Evolutionary conservation across 2,797 vertebrate genomes (phyloP).

Genomic region (Myiotriccus ornatus): DNA sequence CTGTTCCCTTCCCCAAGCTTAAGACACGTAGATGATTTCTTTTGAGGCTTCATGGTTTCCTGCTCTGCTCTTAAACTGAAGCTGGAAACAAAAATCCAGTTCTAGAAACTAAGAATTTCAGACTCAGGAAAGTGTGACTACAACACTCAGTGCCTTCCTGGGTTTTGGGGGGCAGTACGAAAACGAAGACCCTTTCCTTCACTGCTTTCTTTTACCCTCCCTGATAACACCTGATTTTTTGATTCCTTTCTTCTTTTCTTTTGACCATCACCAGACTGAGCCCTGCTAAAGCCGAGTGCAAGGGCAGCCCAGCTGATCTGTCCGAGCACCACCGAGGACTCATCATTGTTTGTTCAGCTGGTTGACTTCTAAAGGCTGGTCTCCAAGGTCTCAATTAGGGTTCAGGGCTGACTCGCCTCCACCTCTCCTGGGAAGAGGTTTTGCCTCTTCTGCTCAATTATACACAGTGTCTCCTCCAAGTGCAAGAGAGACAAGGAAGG

Average conservation of each 20-base stretch:
- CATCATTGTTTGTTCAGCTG: not conserved
- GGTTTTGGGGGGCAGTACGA: not conserved
- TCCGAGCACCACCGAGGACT: not conserved
- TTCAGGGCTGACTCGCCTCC: not conserved
- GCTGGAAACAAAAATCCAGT: not conserved
- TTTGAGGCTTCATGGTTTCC: not conserved
- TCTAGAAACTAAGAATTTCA: not conserved
- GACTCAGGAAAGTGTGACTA: not conserved
- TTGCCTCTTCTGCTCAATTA: slow-evolving; percentile 40
- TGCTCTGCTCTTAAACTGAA: not conserved
- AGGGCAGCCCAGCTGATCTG: not conserved
- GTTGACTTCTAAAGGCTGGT: not conserved
- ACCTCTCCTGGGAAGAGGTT: slow-evolving; percentile 13
- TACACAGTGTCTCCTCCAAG: not conserved
- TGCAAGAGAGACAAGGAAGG: not conserved
- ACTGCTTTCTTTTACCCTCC: not conserved
- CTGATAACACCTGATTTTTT: not conserved
- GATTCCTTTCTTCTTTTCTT: not conserved
- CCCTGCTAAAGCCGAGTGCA: not conserved
- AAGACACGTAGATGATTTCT: not conserved
- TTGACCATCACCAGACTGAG: not conserved
- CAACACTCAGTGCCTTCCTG: not conserved
- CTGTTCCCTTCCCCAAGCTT: not conserved
- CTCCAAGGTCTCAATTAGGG: slow-evolving; percentile 61
- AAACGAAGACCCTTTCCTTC: not conserved